Evolutionary conservation across 2,797 vertebrate species (phyloP).

Genomic region (Acipenser ruthenus): DNA sequence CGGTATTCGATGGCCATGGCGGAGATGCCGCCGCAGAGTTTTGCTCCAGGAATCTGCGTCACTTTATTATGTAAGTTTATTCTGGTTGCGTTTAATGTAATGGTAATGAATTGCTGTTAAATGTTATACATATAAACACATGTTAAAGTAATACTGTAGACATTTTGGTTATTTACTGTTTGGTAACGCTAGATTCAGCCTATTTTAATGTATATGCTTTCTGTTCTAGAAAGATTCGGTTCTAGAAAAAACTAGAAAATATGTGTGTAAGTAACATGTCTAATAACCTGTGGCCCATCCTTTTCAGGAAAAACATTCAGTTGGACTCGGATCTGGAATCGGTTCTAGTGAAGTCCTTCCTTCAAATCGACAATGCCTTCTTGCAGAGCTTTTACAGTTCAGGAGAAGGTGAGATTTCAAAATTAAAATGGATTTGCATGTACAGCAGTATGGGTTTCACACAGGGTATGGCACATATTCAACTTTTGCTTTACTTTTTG

Average conservation of each 20-base stretch:
- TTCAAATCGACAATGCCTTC: conserved; percentile 20
- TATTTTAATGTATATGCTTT: no score
- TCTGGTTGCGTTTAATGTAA: background rate
- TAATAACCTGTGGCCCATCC: background rate
- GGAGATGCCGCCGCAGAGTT: conserved; percentile 17
- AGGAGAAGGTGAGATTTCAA: conserved; percentile 11
- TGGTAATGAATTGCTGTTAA: background rate
- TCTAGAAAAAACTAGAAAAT: no score
- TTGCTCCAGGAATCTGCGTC: conserved; percentile 9
- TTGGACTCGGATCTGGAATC: conserved; percentile 13
- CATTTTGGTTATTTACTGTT: background rate
- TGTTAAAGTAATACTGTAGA: background rate
- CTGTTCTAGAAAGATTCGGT: no score
- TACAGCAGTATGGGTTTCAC: no score
- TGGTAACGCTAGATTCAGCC: background rate
- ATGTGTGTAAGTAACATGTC: no score
- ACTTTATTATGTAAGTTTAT: conserved; percentile 17
- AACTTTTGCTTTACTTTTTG: background rate
- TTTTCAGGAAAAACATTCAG: conserved; percentile 13
- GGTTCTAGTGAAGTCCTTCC: conserved; percentile 19
- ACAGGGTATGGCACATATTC: no score
- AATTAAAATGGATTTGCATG: no score
- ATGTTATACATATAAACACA: background rate
- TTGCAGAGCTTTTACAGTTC: conserved; percentile 6
- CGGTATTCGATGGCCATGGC: conserved; percentile 23